Evolutionary conservation across 2,113 vertebrate species (phyloP), one percentile per base, ranked within the genome.

Genomic region (Oriolus oriolus): DNA sequence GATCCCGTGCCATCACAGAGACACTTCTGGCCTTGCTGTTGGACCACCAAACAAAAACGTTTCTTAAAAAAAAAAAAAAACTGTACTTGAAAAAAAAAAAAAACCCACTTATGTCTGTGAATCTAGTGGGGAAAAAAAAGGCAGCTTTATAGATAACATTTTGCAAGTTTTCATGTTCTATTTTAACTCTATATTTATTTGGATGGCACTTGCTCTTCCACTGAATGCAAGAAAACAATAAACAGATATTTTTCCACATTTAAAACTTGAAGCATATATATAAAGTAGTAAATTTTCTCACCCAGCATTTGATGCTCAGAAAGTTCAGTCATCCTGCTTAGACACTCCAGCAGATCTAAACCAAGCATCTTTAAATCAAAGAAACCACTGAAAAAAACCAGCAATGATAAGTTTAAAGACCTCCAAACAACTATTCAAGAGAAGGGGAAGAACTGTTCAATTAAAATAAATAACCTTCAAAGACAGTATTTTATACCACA

Each of bases 1-100:
- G 59, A 78, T 5, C 27, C 11, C 0, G 1, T 23, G 12, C 30
- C 26, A 69, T 8, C n/a, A 61, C 4, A 77, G 3, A 80, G 0
- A 70, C 3, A 24, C 14, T 60, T 81, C 41, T 73, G 39, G 19
- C 8, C 24, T 41, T 18, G 9, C 1, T 41, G 22, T 35, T 28
- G 54, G 41, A 45, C 9, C 12, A 57, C 9, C 28, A 76, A 45
- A 11, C 12, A 60, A 39, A 92, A 73, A 7, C 1, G 6, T 8
- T 28, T 37, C 33, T 44, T 20, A 23, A 16, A 27, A 77, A 21
- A 47, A 17, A 9, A 4, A 30, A 3, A 19, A 44, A 44, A 44
- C 21, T 19, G 17, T 27, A 49, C 8, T 20, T 31, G 4, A 6
- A 54, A 47, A 21, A 24, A 14, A 12, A n/a, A n/a, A n/a, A n/a